A percentile compares a stretch with the other conserved stretches of the same genome.
These are phyloP conservation scores for Mycetomoellerius zeteki DNA, from an alignment of 1,140 invertebrate genomes.

Conservation along the genomic window DNA sequence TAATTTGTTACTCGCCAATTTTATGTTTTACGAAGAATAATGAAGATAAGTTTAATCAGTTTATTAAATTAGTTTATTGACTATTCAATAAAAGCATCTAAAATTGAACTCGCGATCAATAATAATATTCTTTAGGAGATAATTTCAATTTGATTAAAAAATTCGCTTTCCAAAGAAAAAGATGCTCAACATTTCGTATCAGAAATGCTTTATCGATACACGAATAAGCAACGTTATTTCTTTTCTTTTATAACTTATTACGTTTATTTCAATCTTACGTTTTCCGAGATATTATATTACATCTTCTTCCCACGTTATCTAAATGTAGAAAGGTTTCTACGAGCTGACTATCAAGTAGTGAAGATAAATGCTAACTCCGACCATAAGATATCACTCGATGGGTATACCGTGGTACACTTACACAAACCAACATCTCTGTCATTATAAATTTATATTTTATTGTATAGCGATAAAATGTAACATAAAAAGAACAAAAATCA, in stretches of 20 bases:
- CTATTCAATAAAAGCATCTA: background rate
- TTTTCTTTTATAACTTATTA: conserved; percentile 44
- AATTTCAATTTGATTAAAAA: background rate
- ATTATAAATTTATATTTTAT: conserved; percentile 18
- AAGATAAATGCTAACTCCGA: conserved; percentile 51
- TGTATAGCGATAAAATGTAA: background rate
- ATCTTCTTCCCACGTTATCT: conserved; percentile 22
- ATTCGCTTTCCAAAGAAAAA: background rate
- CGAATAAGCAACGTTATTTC: conserved; percentile 17
- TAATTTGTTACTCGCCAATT: conserved; percentile 21
- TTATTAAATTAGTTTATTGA: background rate
- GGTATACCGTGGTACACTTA: background rate
- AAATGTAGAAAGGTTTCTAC: conserved; percentile 51
- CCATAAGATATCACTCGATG: conserved; percentile 41
- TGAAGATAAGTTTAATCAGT: background rate
- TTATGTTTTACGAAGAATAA: conserved; percentile 1
- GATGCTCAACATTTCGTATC: background rate
- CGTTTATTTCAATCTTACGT: conserved; percentile 39
- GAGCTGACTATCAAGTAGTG: conserved; percentile 57
- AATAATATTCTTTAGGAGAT: background rate
- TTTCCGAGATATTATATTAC: conserved; percentile 37
- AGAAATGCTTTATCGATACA: conserved; percentile 38
- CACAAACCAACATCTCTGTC: background rate
- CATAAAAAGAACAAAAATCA: background rate
- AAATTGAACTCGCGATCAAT: background rate